These are phyloP conservation scores for Grammomys surdaster DNA, from an alignment of 2,113 vertebrate species.

Conservation along the genomic window DNA sequence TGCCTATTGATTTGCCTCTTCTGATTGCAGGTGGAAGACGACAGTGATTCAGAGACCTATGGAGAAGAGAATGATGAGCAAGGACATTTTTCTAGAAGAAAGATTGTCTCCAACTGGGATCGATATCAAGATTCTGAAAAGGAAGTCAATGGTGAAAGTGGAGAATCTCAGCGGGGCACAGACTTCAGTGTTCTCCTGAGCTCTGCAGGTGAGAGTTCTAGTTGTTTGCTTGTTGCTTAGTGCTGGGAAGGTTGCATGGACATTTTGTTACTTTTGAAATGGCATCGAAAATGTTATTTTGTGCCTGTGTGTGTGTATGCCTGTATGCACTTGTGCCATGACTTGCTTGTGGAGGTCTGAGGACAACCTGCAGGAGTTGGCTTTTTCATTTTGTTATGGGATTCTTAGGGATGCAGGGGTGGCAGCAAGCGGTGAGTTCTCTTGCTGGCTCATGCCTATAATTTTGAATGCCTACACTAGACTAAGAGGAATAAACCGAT, in stretches of 20 bases:
- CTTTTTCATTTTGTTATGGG: background rate
- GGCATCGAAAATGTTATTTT: background rate
- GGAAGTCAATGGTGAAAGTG: constrained; percentile 83
- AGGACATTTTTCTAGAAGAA: constrained; percentile 91
- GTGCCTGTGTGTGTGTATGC: background rate
- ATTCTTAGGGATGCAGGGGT: background rate
- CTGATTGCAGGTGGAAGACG: constrained; percentile 80
- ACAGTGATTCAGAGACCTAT: constrained; percentile 80
- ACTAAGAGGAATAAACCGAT: background rate
- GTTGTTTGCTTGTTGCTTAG: background rate
- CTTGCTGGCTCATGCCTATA: background rate
- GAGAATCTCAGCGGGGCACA: constrained; percentile 91
- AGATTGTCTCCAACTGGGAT: constrained; percentile 94
- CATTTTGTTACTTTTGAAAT: constrained; percentile 24
- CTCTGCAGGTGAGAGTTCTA: constrained; percentile 90
- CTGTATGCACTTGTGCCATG: background rate
- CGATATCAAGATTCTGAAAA: constrained; percentile 92
- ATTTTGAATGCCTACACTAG: background rate
- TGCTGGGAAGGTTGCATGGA: background rate
- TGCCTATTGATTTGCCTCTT: constrained; percentile 59
- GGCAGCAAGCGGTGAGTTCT: background rate
- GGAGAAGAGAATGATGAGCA: constrained; percentile 85
- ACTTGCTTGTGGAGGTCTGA: background rate
- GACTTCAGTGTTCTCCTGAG: constrained; percentile 94
- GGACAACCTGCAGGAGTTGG: background rate